A percentile compares a stretch with the other conserved stretches of the same genome.
Conservation (phyloP, 2,797 vertebrate genomes). For the Bryconaethiops microstoma region DNA sequence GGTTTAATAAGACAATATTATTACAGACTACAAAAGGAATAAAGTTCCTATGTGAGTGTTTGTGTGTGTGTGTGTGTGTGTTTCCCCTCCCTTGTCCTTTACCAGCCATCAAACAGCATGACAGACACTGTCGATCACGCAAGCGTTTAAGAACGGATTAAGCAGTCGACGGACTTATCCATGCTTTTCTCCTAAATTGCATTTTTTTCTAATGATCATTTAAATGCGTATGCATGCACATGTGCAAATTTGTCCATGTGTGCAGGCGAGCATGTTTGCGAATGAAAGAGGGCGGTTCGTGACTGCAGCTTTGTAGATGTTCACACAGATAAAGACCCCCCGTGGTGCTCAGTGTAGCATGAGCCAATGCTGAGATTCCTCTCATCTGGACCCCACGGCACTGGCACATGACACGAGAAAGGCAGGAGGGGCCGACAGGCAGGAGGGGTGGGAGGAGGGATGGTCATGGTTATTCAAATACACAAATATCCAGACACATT, state of each 20-base stretch:
- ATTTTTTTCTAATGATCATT: conserved; percentile 35
- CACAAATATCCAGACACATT: background rate
- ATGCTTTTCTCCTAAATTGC: conserved; percentile 63
- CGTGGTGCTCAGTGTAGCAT: conserved; percentile 74
- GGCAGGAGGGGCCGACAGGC: conserved; percentile 16
- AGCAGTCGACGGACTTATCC: conserved; percentile 63
- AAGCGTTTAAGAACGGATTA: conserved; percentile 70
- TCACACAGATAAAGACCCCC: conserved; percentile 73
- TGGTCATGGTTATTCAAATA: conserved; percentile 17
- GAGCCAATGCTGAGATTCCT: conserved; percentile 73
- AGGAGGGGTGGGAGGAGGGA: conserved; percentile 4
- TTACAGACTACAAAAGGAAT: too few species aligned
- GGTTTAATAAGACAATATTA: too few species aligned
- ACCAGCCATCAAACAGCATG: conserved; percentile 35
- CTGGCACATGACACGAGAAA: conserved; percentile 64
- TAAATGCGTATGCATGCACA: conserved; percentile 11
- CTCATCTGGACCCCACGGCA: conserved; percentile 72
- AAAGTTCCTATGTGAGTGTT: conserved; percentile 54
- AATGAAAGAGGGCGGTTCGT: conserved; percentile 67
- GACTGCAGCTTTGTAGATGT: conserved; percentile 77
- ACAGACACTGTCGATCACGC: conserved; percentile 66
- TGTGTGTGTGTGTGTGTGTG: conserved; percentile 9
- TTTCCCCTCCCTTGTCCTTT: conserved; percentile 11
- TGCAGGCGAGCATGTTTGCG: conserved; percentile 48
- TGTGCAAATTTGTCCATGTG: conserved; percentile 33